A percentile compares a stretch with the other conserved stretches of the same genome.
These are phyloP conservation scores for Silvanus unidentatus DNA, from an alignment of 2,888 invertebrate genomes.

Conservation along the genomic window DNA sequence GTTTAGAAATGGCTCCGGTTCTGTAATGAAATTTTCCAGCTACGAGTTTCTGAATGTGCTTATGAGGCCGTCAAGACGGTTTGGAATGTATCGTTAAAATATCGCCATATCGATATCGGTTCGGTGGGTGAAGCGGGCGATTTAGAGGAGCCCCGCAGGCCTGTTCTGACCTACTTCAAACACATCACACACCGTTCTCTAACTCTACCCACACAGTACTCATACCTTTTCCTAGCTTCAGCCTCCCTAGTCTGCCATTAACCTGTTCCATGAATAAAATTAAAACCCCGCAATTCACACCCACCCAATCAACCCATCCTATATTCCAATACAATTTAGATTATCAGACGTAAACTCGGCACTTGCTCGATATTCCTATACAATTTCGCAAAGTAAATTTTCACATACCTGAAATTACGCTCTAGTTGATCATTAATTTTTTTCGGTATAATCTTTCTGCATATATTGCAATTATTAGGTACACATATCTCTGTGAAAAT, in stretches of 20 bases:
- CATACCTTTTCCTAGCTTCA: no score
- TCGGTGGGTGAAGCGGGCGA: background rate
- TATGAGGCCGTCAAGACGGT: conserved; percentile 9
- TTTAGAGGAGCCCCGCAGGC: background rate
- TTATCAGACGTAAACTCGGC: no score
- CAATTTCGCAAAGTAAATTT: no score
- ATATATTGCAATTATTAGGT: no score
- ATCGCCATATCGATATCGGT: conserved; percentile 12
- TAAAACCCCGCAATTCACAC: conserved; percentile 4
- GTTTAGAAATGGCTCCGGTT: conserved; percentile 4
- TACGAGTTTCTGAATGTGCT: conserved; percentile 4
- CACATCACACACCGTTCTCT: background rate
- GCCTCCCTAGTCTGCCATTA: conserved; percentile 3
- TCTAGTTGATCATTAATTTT: no score
- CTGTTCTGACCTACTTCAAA: conserved; percentile 8
- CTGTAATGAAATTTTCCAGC: conserved; percentile 7
- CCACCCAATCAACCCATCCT: no score
- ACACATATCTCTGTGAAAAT: no score
- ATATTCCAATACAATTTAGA: no score
- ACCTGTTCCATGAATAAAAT: conserved; percentile 9
- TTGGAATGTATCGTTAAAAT: conserved; percentile 15
- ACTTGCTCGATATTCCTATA: no score
- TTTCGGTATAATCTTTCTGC: no score
- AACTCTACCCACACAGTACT: no score
- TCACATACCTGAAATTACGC: no score